Evolutionary conservation across 2,113 vertebrate species (phyloP).

Genomic region (Isichthys henryi): DNA sequence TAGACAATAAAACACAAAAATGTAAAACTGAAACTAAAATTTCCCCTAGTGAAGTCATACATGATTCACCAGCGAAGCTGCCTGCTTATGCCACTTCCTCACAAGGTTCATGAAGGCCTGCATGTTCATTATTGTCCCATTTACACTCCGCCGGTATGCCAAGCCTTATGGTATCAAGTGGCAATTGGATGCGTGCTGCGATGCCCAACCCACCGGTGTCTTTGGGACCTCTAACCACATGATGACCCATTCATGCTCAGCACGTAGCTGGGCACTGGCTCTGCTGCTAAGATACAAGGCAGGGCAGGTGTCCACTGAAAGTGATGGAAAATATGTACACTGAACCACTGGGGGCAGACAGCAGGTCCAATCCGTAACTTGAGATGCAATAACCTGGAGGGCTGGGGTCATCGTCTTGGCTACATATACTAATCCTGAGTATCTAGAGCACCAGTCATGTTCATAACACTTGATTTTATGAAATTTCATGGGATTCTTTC

Average conservation of each 20-base stretch:
- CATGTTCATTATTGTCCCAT: not conserved
- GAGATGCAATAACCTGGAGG: not conserved
- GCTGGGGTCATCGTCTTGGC: not conserved
- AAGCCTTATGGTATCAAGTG: not conserved
- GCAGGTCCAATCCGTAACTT: not conserved
- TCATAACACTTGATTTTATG: not conserved
- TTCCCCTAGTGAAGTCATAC: not conserved
- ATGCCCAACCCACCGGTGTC: not conserved
- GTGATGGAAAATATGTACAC: not conserved
- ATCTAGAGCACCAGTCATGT: not conserved
- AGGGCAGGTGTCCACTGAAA: not conserved
- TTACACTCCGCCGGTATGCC: not conserved
- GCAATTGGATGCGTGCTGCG: not conserved
- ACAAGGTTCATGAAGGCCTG: not conserved
- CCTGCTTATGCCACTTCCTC: not conserved
- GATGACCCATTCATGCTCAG: not conserved
- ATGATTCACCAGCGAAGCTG: not conserved
- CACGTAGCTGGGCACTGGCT: not conserved
- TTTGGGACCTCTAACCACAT: not conserved
- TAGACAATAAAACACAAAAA: not conserved
- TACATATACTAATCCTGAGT: not conserved
- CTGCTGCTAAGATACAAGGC: not conserved
- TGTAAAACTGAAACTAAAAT: not conserved
- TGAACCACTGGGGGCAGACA: not conserved
- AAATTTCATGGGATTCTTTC: not conserved